These are phyloP conservation scores for Pseudomyrmex gracilis DNA, from an alignment of 1,140 invertebrate genomes.

Conservation along the genomic window DNA sequence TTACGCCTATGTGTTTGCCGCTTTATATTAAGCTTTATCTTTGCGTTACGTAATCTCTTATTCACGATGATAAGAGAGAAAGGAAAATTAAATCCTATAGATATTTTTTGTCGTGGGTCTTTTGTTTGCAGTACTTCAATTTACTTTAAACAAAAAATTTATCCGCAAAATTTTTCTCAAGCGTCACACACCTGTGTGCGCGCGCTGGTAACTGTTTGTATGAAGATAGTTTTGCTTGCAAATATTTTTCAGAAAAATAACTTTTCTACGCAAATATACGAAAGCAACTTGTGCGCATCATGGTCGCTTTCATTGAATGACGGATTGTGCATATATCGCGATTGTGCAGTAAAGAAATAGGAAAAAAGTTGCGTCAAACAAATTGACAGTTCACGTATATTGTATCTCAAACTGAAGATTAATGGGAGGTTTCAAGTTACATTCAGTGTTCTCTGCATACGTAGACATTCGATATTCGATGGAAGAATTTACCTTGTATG, in stretches of 20 bases:
- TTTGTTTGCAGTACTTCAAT: not conserved
- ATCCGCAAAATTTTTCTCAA: no score
- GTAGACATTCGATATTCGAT: not conserved
- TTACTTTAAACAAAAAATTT: not conserved
- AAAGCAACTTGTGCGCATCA: not conserved
- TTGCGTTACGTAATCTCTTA: not conserved
- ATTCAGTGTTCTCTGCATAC: not conserved
- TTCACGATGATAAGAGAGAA: not conserved
- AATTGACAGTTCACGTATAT: constrained; percentile 4
- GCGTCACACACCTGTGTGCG: no score
- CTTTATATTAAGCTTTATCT: not conserved
- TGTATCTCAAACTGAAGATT: constrained; percentile 2
- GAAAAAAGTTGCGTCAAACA: not conserved
- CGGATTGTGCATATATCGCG: not conserved
- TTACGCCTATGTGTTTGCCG: constrained; percentile 17
- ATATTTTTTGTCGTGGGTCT: no score
- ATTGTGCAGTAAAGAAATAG: not conserved
- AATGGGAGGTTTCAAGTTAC: constrained; percentile 16
- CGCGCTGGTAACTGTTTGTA: no score
- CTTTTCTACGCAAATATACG: no score
- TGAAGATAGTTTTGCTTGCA: no score
- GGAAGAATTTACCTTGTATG: not conserved
- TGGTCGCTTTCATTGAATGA: not conserved
- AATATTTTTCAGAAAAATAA: not conserved
- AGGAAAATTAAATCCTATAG: not conserved